Evolutionary conservation across 2,113 vertebrate species (phyloP).

Genomic region (Chloroceryle aenea): DNA sequence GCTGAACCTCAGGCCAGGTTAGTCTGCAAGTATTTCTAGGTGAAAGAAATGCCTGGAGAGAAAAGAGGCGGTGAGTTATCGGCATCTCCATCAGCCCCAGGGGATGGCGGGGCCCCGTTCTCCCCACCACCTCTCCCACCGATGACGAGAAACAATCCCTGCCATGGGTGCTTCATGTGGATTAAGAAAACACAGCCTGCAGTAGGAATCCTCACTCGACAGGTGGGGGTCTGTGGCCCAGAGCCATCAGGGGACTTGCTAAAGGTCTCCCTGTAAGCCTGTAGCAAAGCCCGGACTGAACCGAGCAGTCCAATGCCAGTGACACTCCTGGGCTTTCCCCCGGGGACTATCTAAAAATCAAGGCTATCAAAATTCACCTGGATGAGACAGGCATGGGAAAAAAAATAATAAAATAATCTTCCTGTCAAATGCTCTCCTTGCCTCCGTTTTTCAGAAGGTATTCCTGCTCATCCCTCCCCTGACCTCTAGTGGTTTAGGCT

Average conservation of each 20-base stretch:
- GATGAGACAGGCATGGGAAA: background rate
- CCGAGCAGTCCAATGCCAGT: background rate
- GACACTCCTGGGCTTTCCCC: background rate
- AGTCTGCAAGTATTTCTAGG: background rate
- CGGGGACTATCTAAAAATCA: background rate
- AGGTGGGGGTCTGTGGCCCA: background rate
- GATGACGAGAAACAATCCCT: rapidly evolving
- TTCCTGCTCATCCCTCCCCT: background rate
- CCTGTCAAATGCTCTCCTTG: background rate
- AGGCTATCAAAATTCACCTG: background rate
- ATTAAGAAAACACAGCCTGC: background rate
- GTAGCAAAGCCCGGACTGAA: background rate
- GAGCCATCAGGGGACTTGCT: background rate
- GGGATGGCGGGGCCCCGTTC: background rate
- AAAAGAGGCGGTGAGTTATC: background rate
- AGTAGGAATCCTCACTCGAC: background rate
- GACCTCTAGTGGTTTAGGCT: constrained; percentile 8
- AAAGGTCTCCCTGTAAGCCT: background rate
- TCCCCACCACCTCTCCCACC: background rate
- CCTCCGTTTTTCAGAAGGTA: background rate
- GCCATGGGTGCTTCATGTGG: background rate
- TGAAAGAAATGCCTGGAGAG: background rate
- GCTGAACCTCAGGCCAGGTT: background rate
- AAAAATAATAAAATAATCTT: background rate
- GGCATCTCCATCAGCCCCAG: background rate